Conservation (phyloP, 2,888 invertebrate species). For the Cremastinae sp. region DNA sequence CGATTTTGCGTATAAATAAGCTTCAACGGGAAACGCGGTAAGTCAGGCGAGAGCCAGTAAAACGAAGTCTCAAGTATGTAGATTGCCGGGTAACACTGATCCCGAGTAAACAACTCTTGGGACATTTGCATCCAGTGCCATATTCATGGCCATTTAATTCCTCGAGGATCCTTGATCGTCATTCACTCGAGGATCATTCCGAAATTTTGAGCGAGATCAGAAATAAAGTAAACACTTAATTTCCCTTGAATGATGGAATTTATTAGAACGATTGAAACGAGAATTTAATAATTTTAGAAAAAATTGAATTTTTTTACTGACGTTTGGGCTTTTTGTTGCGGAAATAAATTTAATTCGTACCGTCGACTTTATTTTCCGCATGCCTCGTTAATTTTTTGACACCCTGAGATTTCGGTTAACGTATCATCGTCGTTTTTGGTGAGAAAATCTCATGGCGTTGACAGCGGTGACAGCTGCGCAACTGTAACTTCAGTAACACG, state of each 20-base stretch:
- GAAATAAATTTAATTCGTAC: too few species aligned
- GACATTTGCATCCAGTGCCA: constrained; percentile 73
- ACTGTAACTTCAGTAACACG: constrained; percentile 28
- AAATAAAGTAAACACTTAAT: constrained; percentile 30
- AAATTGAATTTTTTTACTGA: too few species aligned
- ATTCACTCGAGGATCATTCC: constrained; percentile 34
- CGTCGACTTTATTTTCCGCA: constrained; percentile 16
- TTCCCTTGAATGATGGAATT: too few species aligned
- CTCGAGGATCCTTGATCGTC: constrained; percentile 58
- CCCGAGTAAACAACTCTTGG: constrained; percentile 70
- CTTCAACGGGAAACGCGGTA: constrained; percentile 6
- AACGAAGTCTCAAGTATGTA: constrained; percentile 68
- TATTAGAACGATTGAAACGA: too few species aligned
- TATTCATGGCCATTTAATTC: constrained; percentile 77
- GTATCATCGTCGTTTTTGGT: constrained; percentile 15
- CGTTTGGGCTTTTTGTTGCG: too few species aligned
- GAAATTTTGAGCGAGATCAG: constrained; percentile 20
- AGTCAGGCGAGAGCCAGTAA: constrained; percentile 18
- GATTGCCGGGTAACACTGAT: constrained; percentile 70
- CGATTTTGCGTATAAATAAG: constrained; percentile 29
- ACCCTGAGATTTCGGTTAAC: constrained; percentile 3
- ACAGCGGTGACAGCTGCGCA: constrained; percentile 17
- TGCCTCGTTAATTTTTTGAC: constrained; percentile 66
- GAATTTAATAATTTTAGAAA: too few species aligned
- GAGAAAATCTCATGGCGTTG: constrained; percentile 13